A percentile compares a stretch with the other conserved stretches of the same genome.
Evolutionary conservation across 2,888 invertebrate species (phyloP).

Genomic region (Brachyopa scutellaris): DNA sequence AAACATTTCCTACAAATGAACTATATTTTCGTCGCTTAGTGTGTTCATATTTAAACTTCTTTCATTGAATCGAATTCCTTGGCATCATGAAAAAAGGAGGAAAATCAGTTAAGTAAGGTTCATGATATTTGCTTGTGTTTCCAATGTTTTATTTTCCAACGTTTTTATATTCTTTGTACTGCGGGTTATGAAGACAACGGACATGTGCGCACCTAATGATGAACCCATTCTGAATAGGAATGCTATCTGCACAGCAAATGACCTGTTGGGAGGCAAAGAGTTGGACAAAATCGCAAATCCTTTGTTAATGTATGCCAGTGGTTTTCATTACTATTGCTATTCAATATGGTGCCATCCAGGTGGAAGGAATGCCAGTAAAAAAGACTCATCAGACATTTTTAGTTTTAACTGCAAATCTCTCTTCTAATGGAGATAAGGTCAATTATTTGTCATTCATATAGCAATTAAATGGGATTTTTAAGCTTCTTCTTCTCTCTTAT

Average conservation of each 20-base stretch:
- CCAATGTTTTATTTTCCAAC: neutral
- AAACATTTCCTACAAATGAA: neutral
- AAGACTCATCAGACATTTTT: neutral
- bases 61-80: conserved; percentile 2
- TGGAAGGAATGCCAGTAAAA: conserved; percentile 13
- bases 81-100: neutral
- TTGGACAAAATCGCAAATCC: neutral
- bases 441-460: conserved; percentile 3
- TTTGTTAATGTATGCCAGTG: neutral
- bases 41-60: neutral
- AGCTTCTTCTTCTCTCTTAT: too few relatives aligned
- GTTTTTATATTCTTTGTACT: neutral
- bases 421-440: neutral
- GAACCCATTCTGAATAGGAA: neutral
- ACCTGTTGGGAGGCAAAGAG: neutral
- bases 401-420: conserved; percentile 2
- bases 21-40: neutral
- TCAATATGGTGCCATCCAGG: conserved; percentile 17
- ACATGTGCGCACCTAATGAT: neutral
- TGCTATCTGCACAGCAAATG: neutral
- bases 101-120: conserved; percentile 6
- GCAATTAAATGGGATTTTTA: conserved; percentile 1
- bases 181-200: neutral
- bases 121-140: neutral
- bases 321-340: conserved; percentile 18